These are phyloP conservation scores for Grallaria varia DNA, from an alignment of 2,113 vertebrate species.

Conservation along the genomic window DNA sequence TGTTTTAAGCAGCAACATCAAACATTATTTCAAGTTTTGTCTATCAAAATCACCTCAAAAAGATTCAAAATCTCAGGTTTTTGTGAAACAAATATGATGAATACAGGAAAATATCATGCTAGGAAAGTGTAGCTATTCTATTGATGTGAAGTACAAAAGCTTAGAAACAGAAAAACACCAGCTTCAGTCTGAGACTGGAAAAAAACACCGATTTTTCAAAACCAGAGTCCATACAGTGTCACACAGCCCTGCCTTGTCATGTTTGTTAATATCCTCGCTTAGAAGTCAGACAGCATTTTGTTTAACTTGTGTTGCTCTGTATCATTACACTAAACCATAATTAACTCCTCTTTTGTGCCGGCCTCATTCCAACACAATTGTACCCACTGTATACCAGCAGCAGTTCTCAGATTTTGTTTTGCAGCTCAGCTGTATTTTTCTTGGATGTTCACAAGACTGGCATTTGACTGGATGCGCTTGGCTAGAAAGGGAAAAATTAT, in stretches of 20 bases:
- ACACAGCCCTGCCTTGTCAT: conserved; percentile 54
- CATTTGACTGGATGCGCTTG: conserved; percentile 88
- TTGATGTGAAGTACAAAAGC: conserved; percentile 45
- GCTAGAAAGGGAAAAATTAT: conserved; percentile 79
- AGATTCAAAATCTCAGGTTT: neutral
- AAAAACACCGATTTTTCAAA: conserved; percentile 46
- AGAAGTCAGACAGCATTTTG: conserved; percentile 67
- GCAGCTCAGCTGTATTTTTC: conserved; percentile 88
- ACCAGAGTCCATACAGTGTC: conserved; percentile 43
- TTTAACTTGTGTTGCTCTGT: conserved; percentile 65
- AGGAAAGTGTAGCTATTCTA: neutral
- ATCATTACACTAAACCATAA: conserved; percentile 67
- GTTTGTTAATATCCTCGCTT: conserved; percentile 61
- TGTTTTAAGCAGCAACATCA: neutral
- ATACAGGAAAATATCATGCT: neutral
- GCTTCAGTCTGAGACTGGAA: neutral
- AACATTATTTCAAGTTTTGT: neutral
- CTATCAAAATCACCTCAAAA: neutral
- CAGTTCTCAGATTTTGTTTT: conserved; percentile 59
- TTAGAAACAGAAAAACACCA: conserved; percentile 31
- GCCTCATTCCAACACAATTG: conserved; percentile 68
- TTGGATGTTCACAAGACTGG: conserved; percentile 88
- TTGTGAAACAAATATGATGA: neutral
- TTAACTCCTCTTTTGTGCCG: conserved; percentile 69
- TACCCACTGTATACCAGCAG: conserved; percentile 63